phyloP scores from a whole-genome alignment of 2,113 vertebrate species.

The Prinia subflava region DNA sequence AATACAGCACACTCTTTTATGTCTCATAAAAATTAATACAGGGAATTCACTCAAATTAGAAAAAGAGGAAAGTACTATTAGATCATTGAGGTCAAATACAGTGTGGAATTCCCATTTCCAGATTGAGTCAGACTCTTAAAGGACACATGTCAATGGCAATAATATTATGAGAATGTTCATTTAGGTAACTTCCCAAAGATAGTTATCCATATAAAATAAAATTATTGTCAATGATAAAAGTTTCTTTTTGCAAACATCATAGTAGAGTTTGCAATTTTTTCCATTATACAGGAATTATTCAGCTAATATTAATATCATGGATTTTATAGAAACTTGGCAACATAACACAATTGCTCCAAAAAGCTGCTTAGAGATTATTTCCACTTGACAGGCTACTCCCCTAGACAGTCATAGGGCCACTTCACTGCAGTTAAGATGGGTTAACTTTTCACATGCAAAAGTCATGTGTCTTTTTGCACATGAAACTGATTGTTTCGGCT shows the following conservation, averaged over 20 bases:
- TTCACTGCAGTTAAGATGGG: not conserved
- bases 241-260: not conserved
- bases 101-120: not conserved
- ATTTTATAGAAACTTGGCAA: constrained; percentile 28
- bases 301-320: not conserved
- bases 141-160: not conserved
- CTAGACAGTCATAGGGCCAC: not conserved
- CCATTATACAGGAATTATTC: not conserved
- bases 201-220: not conserved
- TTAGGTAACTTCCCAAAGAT: constrained; percentile 11
- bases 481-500: not conserved
- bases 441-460: not conserved
- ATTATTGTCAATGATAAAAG: not conserved
- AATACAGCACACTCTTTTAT: not conserved
- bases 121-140: not conserved
- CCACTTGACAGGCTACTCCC: not conserved
- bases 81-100: not conserved
- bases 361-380: constrained; percentile 19
- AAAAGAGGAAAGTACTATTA: not conserved
- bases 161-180: not conserved
- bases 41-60: not conserved
- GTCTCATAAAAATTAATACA: not conserved
- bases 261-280: not conserved
- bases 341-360: not conserved
- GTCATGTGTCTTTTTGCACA: not conserved